Conservation (phyloP, 2,888 invertebrate genomes). For the Athalia circularis region DNA sequence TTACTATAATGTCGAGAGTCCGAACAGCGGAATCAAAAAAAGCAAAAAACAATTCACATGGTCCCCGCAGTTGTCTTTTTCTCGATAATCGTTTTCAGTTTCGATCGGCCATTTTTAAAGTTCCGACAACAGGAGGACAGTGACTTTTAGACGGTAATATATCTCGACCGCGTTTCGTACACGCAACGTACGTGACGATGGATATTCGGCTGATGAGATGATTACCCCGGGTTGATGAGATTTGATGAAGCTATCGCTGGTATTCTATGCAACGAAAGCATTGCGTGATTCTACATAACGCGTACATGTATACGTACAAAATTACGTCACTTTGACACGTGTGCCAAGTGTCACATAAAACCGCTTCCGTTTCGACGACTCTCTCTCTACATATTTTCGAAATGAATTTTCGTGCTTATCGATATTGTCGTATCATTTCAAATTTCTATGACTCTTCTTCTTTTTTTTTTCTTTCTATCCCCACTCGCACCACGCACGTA, state of each 20-base stretch:
- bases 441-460: too few species aligned
- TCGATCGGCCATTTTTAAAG: too few species aligned
- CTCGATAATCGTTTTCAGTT: too few species aligned
- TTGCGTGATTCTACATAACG: not conserved
- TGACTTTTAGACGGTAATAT: constrained; percentile 3
- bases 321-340: constrained; percentile 35
- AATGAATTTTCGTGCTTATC: too few species aligned
- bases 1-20: too few species aligned
- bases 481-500: too few species aligned
- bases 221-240: constrained; percentile 70
- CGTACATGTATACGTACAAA: not conserved
- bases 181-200: constrained; percentile 33
- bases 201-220: constrained; percentile 68
- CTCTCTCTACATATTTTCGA: too few species aligned
- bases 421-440: too few species aligned
- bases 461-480: too few species aligned
- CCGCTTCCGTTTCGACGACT: not conserved
- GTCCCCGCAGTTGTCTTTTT: too few species aligned
- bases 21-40: too few species aligned
- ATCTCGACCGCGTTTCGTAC: constrained; percentile 24
- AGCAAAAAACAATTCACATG: too few species aligned
- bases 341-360: not conserved
- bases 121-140: not conserved
- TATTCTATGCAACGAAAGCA: constrained; percentile 20
- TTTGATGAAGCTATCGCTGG: constrained; percentile 61